These are phyloP conservation scores for Epinephelus moara DNA, from an alignment of 2,113 vertebrate genomes.

Conservation along the genomic window DNA sequence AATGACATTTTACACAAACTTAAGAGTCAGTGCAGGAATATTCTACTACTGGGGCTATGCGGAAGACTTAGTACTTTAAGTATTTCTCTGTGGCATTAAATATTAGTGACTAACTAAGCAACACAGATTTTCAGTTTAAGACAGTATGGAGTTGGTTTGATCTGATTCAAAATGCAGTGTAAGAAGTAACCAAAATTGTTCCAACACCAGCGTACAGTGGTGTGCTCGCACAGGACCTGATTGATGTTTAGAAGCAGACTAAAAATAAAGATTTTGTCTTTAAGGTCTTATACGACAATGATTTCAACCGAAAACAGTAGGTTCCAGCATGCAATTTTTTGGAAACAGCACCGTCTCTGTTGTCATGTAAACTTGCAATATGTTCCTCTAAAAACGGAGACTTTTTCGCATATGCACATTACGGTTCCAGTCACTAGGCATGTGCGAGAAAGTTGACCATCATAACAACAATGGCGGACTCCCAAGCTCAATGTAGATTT, in stretches of 20 bases:
- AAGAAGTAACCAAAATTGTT: background rate
- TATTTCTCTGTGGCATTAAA: background rate
- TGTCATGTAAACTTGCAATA: too few species aligned
- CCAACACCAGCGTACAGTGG: background rate
- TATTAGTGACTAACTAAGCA: background rate
- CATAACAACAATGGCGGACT: too few species aligned
- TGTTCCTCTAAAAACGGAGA: too few species aligned
- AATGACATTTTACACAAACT: constrained; percentile 4
- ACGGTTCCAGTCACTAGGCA: too few species aligned
- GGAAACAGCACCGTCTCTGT: too few species aligned
- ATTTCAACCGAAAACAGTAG: too few species aligned
- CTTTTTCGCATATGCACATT: too few species aligned
- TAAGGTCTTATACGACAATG: background rate
- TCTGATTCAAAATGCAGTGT: background rate
- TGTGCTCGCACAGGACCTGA: background rate
- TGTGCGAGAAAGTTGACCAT: too few species aligned
- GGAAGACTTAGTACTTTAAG: background rate
- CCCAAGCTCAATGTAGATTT: too few species aligned
- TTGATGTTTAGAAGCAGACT: background rate
- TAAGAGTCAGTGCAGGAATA: background rate
- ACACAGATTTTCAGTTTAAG: too few species aligned
- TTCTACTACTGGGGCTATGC: background rate
- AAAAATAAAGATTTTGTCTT: background rate
- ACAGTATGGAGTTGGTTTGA: background rate
- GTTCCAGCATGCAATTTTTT: too few species aligned